Percentiles rank a stretch among this genome's conserved stretches.
These are phyloP conservation scores for Mamestra brassicae DNA, from an alignment of 2,888 invertebrate genomes.

Conservation along the genomic window DNA sequence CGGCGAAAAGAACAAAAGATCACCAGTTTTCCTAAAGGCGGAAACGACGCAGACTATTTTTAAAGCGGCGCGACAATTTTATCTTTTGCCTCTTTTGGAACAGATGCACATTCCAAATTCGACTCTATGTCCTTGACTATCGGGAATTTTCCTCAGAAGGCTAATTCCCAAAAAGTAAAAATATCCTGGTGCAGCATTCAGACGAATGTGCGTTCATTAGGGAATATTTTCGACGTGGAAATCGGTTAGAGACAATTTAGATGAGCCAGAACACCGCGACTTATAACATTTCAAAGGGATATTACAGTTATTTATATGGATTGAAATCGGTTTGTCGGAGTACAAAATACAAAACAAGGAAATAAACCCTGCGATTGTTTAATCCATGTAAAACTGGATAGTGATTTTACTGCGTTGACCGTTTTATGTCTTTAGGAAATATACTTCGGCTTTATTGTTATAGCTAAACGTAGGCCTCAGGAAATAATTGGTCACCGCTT, in stretches of 20 bases:
- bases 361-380: slow-evolving; percentile 39
- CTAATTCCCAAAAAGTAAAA: slow-evolving; percentile 54
- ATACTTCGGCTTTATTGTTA: slow-evolving; percentile 42
- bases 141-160: slow-evolving; percentile 40
- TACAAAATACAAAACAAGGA: slow-evolving; percentile 40
- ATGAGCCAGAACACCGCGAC: slow-evolving; percentile 74
- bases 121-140: slow-evolving; percentile 75
- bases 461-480: slow-evolving; percentile 40
- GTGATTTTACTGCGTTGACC: slow-evolving; percentile 39
- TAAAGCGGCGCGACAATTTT: slow-evolving; percentile 79
- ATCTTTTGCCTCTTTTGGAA: slow-evolving; percentile 72
- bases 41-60: slow-evolving; percentile 88
- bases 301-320: slow-evolving; percentile 62
- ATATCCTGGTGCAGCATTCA: slow-evolving; percentile 65
- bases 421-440: slow-evolving; percentile 49
- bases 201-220: slow-evolving; percentile 80
- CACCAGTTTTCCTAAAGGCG: slow-evolving; percentile 83
- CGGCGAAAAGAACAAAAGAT: slow-evolving; percentile 83
- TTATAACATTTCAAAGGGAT: slow-evolving; percentile 75
- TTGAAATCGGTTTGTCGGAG: slow-evolving; percentile 51
- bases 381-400: slow-evolving; percentile 45
- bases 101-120: slow-evolving; percentile 72
- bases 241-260: slow-evolving; percentile 74
- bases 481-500: slow-evolving; percentile 54
- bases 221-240: slow-evolving; percentile 81